Evolutionary conservation across 2,113 vertebrate genomes (phyloP).

Genomic region (Triplophysa siluroides): DNA sequence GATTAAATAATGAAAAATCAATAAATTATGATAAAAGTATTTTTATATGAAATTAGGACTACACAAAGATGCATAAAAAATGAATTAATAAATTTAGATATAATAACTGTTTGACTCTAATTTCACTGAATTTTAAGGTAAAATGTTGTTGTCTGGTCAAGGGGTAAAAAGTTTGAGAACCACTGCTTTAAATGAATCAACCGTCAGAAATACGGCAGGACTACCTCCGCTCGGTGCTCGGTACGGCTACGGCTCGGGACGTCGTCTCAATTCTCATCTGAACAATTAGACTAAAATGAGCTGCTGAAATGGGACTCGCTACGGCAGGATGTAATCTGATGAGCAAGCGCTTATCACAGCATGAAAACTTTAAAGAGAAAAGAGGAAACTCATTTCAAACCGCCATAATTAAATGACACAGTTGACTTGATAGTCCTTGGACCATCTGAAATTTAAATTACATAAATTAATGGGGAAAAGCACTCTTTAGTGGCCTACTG

Average conservation of each 20-base stretch:
- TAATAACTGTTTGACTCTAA: too few relatives aligned
- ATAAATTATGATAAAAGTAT: too few relatives aligned
- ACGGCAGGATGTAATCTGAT: conserved; percentile 70
- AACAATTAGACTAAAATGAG: conserved; percentile 7
- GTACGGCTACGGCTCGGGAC: not conserved
- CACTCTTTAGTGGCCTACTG: conserved; percentile 11
- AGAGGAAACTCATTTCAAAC: conserved; percentile 81
- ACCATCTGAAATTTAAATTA: conserved; percentile 70
- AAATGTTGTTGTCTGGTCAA: too few relatives aligned
- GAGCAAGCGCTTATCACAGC: conserved; percentile 76
- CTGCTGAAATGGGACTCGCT: conserved; percentile 26
- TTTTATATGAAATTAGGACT: too few relatives aligned
- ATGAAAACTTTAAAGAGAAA: conserved; percentile 72
- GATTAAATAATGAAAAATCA: too few relatives aligned
- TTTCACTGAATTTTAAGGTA: too few relatives aligned
- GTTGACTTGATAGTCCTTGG: conserved; percentile 73
- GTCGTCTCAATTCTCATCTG: conserved; percentile 1
- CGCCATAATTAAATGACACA: conserved; percentile 87
- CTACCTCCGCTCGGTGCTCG: not conserved
- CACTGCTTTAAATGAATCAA: not conserved
- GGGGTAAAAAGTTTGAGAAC: too few relatives aligned
- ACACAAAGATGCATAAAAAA: too few relatives aligned
- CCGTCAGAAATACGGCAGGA: not conserved
- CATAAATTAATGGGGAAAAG: conserved; percentile 64
- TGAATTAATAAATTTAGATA: too few relatives aligned